Conservation (phyloP, 2,888 invertebrate genomes). For the Nasonovia ribisnigri region DNA sequence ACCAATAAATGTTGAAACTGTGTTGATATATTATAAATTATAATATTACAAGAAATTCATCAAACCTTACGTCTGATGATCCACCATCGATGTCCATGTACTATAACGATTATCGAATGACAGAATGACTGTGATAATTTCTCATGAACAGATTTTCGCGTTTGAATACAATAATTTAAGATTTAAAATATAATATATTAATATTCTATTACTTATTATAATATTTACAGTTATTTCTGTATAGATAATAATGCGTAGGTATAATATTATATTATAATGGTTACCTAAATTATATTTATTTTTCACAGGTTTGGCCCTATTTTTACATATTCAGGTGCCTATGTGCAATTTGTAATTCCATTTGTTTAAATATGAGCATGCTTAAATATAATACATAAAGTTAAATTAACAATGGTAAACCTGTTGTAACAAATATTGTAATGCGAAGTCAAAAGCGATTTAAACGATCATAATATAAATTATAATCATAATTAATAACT, state of each 20-base stretch:
- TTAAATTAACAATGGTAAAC: not conserved
- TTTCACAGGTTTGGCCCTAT: not conserved
- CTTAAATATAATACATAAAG: not conserved
- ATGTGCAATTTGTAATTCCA: not conserved
- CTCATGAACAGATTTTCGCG: not conserved
- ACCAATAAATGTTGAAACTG: not conserved
- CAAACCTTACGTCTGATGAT: not conserved
- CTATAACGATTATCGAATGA: not conserved
- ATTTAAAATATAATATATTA: not conserved
- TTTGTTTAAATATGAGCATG: not conserved
- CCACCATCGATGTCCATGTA: not conserved
- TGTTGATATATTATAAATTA: not conserved
- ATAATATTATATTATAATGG: not conserved
- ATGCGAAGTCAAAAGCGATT: not conserved
- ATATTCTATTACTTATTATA: not conserved
- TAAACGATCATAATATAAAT: not conserved
- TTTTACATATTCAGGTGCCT: not conserved
- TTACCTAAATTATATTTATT: not conserved
- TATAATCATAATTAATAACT: not conserved
- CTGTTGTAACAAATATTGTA: not conserved
- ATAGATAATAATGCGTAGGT: not conserved
- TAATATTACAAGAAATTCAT: not conserved
- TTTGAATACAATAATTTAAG: not conserved
- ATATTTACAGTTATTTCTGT: not conserved
- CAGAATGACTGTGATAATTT: not conserved